These are phyloP conservation scores for Alethe castanea DNA, from an alignment of 2,113 vertebrate genomes.

Conservation along the genomic window DNA sequence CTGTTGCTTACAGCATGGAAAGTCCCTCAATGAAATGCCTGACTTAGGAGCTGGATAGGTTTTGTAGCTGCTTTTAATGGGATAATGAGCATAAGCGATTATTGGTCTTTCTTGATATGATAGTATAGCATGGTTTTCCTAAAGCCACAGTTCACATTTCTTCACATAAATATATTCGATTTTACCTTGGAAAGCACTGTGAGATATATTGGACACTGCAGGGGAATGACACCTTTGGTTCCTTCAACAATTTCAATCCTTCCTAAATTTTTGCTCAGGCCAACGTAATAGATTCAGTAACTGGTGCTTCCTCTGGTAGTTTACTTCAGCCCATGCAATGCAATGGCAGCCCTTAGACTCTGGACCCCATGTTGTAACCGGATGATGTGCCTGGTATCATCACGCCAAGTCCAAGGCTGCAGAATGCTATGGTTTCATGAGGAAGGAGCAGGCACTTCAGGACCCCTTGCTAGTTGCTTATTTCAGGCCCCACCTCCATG, in stretches of 20 bases:
- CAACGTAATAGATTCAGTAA: neutral
- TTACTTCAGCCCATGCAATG: neutral
- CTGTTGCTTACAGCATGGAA: slow-evolving; percentile 54
- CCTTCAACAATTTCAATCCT: neutral
- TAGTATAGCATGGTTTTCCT: neutral
- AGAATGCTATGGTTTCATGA: neutral
- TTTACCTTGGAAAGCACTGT: neutral
- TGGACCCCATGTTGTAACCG: neutral
- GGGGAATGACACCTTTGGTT: neutral
- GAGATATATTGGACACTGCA: neutral
- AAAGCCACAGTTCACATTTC: neutral
- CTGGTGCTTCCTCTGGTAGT: neutral
- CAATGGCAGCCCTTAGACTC: neutral
- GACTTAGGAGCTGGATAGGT: neutral
- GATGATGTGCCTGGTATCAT: neutral
- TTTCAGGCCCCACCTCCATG: neutral
- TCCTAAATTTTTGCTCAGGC: neutral
- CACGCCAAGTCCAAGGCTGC: neutral
- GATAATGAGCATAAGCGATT: neutral
- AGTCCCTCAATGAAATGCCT: slow-evolving; percentile 41
- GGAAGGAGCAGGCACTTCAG: neutral
- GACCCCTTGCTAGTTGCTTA: neutral
- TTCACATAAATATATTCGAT: neutral
- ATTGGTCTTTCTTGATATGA: neutral
- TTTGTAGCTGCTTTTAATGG: neutral